phyloP scores from a whole-genome alignment of 2,888 invertebrate species.

The Andrena praecox region DNA sequence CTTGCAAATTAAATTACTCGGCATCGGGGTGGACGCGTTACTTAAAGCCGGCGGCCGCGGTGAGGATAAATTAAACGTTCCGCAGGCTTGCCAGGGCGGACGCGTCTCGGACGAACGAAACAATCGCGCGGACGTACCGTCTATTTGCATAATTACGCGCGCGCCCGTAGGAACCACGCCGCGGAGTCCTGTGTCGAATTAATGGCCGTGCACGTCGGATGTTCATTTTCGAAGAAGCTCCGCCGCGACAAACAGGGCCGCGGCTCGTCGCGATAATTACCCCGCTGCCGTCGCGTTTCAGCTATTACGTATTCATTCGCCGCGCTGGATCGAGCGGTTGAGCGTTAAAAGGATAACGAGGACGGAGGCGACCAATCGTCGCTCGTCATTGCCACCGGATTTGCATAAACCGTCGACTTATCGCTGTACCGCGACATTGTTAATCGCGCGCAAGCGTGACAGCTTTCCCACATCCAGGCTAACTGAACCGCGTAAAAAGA shows the following conservation, averaged over 20 bases:
- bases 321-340: slow-evolving; percentile 39
- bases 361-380: slow-evolving; percentile 11
- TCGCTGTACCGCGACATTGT: slow-evolving; percentile 26
- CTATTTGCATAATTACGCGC: slow-evolving; percentile 58
- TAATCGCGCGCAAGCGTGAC: slow-evolving; percentile 7
- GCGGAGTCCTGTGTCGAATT: slow-evolving; percentile 35
- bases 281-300: slow-evolving; percentile 3
- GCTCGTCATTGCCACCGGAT: slow-evolving; percentile 43
- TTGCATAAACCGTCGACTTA: slow-evolving; percentile 44
- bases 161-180: slow-evolving; percentile 17
- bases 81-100: background rate
- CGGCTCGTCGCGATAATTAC: slow-evolving; percentile 49
- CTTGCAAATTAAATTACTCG: slow-evolving; percentile 54
- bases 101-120: slow-evolving; percentile 38
- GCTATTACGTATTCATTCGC: slow-evolving; percentile 45
- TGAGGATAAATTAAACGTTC: slow-evolving; percentile 44
- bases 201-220: slow-evolving; percentile 44
- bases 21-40: slow-evolving; percentile 38
- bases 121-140: slow-evolving; percentile 35
- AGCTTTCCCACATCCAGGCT: too few species aligned
- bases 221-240: slow-evolving; percentile 60
- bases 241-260: slow-evolving; percentile 37
- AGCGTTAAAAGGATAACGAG: slow-evolving; percentile 49
- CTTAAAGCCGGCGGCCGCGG: slow-evolving; percentile 17
- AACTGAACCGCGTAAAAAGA: too few species aligned